Evolutionary conservation across 2,113 vertebrate species (phyloP).

Genomic region (Lethenteron camtschaticum): DNA sequence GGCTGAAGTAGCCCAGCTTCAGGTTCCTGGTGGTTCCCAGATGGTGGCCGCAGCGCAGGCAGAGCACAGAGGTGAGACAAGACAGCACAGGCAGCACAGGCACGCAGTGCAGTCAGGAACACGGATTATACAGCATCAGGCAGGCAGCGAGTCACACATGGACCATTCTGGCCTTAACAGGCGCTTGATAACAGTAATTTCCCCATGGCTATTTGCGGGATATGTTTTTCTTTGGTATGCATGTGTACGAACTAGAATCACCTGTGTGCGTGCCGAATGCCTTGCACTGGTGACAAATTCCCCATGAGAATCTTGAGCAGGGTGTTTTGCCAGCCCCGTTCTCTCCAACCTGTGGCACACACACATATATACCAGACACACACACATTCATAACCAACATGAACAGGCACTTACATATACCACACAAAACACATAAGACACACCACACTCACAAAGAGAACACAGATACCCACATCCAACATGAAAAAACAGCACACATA

Average conservation of each 20-base stretch:
- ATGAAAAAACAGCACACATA: neutral
- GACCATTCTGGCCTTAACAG: too few relatives aligned
- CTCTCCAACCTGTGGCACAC: slow-evolving; percentile 52
- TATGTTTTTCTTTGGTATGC: too few relatives aligned
- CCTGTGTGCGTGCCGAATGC: slow-evolving; percentile 73
- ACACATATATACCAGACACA: too few relatives aligned
- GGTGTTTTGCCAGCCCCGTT: slow-evolving; percentile 89
- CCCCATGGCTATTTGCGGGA: too few relatives aligned
- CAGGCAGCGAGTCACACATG: too few relatives aligned
- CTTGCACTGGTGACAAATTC: slow-evolving; percentile 48
- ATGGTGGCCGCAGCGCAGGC: too few relatives aligned
- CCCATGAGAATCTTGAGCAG: slow-evolving; percentile 84
- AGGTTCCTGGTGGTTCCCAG: slow-evolving; percentile 34
- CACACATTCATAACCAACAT: slow-evolving; percentile 9
- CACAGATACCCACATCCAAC: neutral
- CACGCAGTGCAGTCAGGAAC: too few relatives aligned
- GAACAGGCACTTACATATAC: neutral
- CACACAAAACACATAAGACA: too few relatives aligned
- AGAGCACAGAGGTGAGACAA: neutral
- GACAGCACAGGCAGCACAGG: neutral
- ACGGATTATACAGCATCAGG: too few relatives aligned
- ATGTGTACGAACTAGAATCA: slow-evolving; percentile 11
- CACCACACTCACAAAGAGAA: too few relatives aligned
- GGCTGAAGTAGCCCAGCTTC: slow-evolving; percentile 92
- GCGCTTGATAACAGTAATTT: too few relatives aligned